Conservation (phyloP, 2,113 vertebrate genomes). For the Uria lomvia region DNA sequence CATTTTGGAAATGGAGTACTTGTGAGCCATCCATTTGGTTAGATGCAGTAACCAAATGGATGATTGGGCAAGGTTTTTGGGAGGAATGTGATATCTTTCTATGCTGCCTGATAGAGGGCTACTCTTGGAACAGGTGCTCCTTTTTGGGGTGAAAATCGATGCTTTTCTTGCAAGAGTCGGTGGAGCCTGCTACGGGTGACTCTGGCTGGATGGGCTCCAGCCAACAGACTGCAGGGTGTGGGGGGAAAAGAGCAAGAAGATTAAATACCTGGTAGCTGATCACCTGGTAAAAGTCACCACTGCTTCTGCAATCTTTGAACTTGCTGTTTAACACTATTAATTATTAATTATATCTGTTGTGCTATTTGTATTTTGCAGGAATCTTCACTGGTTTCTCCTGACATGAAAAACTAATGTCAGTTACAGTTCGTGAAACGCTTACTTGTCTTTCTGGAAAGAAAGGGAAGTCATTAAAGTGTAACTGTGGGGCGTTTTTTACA, state of each 20-base stretch:
- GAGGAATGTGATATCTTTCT: neutral
- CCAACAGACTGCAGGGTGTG: neutral
- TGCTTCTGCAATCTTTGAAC: neutral
- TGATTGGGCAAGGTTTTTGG: neutral
- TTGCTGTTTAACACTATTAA: neutral
- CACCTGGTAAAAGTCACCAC: neutral
- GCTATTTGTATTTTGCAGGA: neutral
- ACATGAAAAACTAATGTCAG: neutral
- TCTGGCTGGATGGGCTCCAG: neutral
- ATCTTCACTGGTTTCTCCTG: neutral
- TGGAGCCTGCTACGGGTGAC: neutral
- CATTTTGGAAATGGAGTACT: neutral
- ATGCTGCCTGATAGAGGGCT: neutral
- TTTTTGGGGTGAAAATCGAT: rapidly evolving
- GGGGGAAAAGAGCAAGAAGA: neutral
- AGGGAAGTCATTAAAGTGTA: neutral
- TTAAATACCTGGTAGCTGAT: neutral
- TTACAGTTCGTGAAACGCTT: neutral
- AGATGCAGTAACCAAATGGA: neutral
- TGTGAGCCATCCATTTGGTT: neutral
- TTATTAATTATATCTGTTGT: neutral
- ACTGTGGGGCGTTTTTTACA: neutral
- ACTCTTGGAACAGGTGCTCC: neutral
- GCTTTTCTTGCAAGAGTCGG: neutral
- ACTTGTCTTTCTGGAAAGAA: neutral